These are phyloP conservation scores for Epizoanthus rinbou DNA, from an alignment of 92 coral and sea anemone genomes.

Conservation along the genomic window DNA sequence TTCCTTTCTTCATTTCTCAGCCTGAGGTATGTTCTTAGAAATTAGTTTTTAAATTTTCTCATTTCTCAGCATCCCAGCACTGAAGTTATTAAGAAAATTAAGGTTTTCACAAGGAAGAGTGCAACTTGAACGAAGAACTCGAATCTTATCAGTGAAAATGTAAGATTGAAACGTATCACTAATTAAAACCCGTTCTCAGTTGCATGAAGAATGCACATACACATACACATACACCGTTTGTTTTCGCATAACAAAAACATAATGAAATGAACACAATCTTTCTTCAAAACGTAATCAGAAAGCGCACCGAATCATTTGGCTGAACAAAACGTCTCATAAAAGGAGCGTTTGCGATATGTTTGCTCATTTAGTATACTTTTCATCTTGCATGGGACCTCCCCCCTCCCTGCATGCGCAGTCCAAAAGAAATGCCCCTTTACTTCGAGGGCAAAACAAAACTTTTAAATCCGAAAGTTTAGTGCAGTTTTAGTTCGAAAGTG, in stretches of 20 bases:
- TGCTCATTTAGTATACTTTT: background rate
- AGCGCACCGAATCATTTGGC: conserved; percentile 6
- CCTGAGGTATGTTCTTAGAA: conserved; percentile 21
- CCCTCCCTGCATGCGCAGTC: background rate
- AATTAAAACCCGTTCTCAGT: background rate
- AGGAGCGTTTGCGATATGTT: background rate
- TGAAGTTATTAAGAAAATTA: conserved; percentile 20
- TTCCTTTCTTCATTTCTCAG: conserved; percentile 7
- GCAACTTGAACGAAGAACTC: conserved; percentile 17
- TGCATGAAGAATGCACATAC: conserved; percentile 17
- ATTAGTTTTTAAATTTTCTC: conserved; percentile 8
- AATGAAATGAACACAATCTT: conserved; percentile 1
- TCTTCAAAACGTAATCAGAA: background rate
- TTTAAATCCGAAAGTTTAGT: background rate
- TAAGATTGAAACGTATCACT: conserved; percentile 6
- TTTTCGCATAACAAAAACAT: conserved; percentile 7
- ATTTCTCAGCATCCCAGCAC: conserved; percentile 27
- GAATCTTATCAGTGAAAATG: conserved; percentile 20
- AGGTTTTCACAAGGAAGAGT: conserved; percentile 25
- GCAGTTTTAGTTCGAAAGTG: conserved; percentile 6
- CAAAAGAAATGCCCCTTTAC: background rate
- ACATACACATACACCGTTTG: conserved; percentile 15
- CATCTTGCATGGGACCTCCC: too few species aligned
- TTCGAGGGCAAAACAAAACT: conserved; percentile 24
- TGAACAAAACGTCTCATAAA: background rate